A percentile compares a stretch with the other conserved stretches of the same genome.
These are phyloP conservation scores for Brienomyrus brachyistius DNA, from an alignment of 2,113 vertebrate genomes.

Conservation along the genomic window DNA sequence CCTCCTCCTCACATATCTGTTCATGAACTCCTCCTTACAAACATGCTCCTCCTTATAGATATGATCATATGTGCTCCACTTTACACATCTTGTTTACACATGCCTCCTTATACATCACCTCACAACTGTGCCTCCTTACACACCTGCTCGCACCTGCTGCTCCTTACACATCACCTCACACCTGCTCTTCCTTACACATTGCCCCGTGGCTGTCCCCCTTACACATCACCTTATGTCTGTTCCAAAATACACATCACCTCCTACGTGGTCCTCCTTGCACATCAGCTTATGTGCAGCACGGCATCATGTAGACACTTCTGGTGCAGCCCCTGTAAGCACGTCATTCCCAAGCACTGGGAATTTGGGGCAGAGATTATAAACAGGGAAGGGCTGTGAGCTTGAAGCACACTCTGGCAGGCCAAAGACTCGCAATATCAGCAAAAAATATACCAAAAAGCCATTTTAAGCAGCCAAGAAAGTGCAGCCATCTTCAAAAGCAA, in stretches of 20 bases:
- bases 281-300: not conserved
- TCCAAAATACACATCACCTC: not conserved
- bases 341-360: not conserved
- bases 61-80: not conserved
- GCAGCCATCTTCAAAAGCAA: not conserved
- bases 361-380: not conserved
- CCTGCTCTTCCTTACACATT: not conserved
- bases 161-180: not conserved
- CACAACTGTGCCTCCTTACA: not conserved
- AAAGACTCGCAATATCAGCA: not conserved
- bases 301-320: not conserved
- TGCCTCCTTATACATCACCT: not conserved
- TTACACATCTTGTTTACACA: not conserved
- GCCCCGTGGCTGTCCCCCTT: not conserved
- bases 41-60: not conserved
- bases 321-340: not conserved
- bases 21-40: not conserved
- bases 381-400: not conserved
- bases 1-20: not conserved
- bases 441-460: not conserved
- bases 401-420: not conserved
- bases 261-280: not conserved
- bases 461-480: not conserved
- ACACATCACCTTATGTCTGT: not conserved
- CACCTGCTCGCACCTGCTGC: not conserved